Conservation (phyloP, 2,888 invertebrate genomes). For the Patella caerulea region DNA sequence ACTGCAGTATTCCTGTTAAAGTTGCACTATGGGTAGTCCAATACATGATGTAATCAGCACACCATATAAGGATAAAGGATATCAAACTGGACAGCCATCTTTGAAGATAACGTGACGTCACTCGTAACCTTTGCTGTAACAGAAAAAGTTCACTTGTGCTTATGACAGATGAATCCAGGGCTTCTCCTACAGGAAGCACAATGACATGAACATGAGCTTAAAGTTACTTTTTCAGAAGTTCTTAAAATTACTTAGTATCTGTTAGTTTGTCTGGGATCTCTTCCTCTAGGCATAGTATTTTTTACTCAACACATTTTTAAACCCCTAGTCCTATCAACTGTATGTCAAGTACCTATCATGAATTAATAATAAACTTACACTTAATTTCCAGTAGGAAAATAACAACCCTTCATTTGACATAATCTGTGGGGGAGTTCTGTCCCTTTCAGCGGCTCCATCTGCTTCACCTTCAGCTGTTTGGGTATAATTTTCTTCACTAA, state of each 20-base stretch:
- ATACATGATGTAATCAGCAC: conserved; percentile 68
- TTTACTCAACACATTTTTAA: no score
- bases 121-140: conserved; percentile 66
- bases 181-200: no score
- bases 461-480: conserved; percentile 18
- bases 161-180: no score
- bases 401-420: conserved; percentile 69
- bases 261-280: no score
- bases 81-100: conserved; percentile 71
- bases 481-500: background rate
- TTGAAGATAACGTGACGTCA: conserved; percentile 70
- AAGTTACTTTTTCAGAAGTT: background rate
- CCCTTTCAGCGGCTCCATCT: background rate
- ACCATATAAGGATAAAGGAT: conserved; percentile 68
- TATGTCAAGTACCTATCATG: no score
- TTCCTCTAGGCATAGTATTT: no score
- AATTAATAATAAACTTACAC: conserved; percentile 53
- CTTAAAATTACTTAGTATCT: no score
- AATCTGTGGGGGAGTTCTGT: conserved; percentile 37
- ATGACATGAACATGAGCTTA: no score
- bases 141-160: background rate
- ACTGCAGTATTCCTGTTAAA: conserved; percentile 66
- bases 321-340: no score
- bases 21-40: conserved; percentile 69
- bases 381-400: conserved; percentile 71